Evolutionary conservation across 1,140 invertebrate species (phyloP).

Genomic region (Achroia grisella): DNA sequence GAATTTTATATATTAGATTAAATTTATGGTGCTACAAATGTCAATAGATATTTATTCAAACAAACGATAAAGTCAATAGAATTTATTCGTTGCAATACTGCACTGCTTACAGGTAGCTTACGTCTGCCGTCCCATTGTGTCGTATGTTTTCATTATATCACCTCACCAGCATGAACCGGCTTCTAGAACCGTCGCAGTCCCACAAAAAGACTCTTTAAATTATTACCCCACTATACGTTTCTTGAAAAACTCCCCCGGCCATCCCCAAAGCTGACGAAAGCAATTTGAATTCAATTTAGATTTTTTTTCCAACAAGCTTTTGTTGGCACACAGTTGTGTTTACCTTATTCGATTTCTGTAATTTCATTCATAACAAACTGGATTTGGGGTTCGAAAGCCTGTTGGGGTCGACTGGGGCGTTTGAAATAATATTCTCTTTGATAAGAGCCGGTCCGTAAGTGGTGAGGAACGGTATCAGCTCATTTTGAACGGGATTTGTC

Average conservation of each 20-base stretch:
- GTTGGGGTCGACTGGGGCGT: constrained; percentile 68
- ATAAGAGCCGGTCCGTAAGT: constrained; percentile 64
- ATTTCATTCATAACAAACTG: constrained; percentile 74
- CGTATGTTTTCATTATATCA: constrained; percentile 46
- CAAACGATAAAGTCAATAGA: too few species aligned
- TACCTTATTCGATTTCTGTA: constrained; percentile 74
- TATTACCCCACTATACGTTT: constrained; percentile 47
- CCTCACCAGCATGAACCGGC: constrained; percentile 5
- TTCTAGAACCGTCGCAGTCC: too few species aligned
- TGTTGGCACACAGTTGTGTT: constrained; percentile 72
- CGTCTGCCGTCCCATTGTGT: constrained; percentile 11
- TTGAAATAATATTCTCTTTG: constrained; percentile 72
- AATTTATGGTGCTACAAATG: too few species aligned
- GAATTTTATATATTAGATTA: too few species aligned
- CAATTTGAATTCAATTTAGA: constrained; percentile 73
- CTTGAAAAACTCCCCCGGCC: constrained; percentile 59
- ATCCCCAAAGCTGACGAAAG: constrained; percentile 70
- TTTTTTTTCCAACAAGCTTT: constrained; percentile 71
- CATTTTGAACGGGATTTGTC: constrained; percentile 59
- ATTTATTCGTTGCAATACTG: too few species aligned
- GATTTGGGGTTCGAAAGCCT: constrained; percentile 66
- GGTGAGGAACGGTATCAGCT: constrained; percentile 49
- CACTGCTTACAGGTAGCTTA: neutral
- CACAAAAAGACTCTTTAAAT: constrained; percentile 54
- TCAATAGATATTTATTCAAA: neutral